These are phyloP conservation scores for Trissolcus brochymenae DNA, from an alignment of 2,888 invertebrate genomes.

Conservation along the genomic window DNA sequence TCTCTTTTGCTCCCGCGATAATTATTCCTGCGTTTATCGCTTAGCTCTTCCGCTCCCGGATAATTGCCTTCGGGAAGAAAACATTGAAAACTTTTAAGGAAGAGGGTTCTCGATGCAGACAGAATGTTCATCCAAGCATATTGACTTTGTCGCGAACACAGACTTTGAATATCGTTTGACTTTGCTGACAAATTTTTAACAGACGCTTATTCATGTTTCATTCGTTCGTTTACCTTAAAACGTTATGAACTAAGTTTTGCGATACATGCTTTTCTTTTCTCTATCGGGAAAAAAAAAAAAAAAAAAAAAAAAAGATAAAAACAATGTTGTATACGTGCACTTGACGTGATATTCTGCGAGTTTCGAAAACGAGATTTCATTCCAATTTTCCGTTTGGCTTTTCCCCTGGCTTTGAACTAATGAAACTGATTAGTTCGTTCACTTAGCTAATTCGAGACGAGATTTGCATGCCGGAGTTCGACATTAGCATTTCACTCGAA, in stretches of 20 bases:
- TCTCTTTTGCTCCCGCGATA: constrained; percentile 42
- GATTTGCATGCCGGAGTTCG: constrained; percentile 75
- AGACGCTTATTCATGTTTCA: constrained; percentile 35
- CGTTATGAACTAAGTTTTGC: constrained; percentile 2
- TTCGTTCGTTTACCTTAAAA: constrained; percentile 15
- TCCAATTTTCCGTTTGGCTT: not conserved
- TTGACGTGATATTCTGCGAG: too few relatives aligned
- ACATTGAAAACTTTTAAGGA: constrained; percentile 48
- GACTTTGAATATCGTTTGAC: constrained; percentile 48
- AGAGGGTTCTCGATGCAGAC: constrained; percentile 42
- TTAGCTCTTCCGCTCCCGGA: constrained; percentile 30
- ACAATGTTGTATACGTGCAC: too few relatives aligned
- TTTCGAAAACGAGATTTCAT: too few relatives aligned
- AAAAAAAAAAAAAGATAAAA: too few relatives aligned
- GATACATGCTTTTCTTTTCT: too few relatives aligned
- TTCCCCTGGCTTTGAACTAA: too few relatives aligned
- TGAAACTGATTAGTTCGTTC: constrained; percentile 57
- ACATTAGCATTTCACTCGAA: constrained; percentile 76
- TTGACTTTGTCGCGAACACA: constrained; percentile 48
- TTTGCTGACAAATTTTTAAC: constrained; percentile 40
- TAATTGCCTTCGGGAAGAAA: constrained; percentile 54
- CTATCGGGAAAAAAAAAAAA: too few relatives aligned
- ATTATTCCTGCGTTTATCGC: constrained; percentile 48
- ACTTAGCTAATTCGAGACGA: constrained; percentile 66
- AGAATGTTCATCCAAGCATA: constrained; percentile 46